These are phyloP conservation scores for Rhagologus leucostigma DNA, from an alignment of 2,113 vertebrate genomes.

Conservation along the genomic window DNA sequence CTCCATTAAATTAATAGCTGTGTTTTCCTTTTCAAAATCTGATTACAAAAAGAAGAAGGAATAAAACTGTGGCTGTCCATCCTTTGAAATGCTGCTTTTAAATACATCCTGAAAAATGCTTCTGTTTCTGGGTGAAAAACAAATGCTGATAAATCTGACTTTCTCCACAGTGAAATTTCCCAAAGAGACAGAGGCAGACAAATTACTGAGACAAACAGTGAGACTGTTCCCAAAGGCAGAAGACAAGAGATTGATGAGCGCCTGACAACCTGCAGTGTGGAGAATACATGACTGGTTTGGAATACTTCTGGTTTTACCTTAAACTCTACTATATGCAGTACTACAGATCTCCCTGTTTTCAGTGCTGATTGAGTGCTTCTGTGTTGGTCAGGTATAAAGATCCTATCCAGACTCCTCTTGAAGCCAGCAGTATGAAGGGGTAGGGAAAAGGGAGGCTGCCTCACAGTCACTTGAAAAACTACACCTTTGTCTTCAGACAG, in stretches of 20 bases:
- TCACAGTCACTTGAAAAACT: background rate
- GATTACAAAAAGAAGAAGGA: conserved; percentile 2
- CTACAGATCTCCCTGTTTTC: background rate
- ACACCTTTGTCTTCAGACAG: background rate
- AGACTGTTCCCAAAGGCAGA: background rate
- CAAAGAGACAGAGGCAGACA: background rate
- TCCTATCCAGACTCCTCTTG: background rate
- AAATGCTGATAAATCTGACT: background rate
- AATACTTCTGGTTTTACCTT: background rate
- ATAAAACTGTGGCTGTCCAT: background rate
- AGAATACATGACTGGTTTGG: background rate
- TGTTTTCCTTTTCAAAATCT: conserved; percentile 9
- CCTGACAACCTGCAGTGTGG: background rate
- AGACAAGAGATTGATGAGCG: background rate
- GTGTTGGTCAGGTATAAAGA: background rate
- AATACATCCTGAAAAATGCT: background rate
- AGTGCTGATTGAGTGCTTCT: background rate
- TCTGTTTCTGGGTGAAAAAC: background rate
- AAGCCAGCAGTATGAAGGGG: background rate
- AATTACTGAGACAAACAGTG: background rate
- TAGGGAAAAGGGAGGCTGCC: background rate
- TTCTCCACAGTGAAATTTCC: background rate
- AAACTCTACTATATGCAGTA: background rate
- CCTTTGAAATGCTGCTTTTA: background rate
- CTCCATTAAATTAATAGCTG: conserved; percentile 1